phyloP scores from a whole-genome alignment of 2,113 vertebrate genomes.

The Bettongia penicillata region DNA sequence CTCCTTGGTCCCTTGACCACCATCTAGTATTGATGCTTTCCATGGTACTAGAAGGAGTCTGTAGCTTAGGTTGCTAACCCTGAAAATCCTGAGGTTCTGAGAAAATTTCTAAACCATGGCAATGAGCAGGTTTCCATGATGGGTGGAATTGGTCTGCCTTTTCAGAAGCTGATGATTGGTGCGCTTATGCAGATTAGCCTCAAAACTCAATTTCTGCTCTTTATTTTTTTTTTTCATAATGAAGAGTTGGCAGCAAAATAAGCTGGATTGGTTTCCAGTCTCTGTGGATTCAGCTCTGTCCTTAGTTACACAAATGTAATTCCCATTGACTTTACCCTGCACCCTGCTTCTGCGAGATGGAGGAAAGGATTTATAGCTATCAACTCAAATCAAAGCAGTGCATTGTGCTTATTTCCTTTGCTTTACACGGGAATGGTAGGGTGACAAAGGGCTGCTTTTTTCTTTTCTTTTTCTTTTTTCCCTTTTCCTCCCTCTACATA shows the following conservation, averaged over 20 bases:
- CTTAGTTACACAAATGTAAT: slow-evolving; percentile 61
- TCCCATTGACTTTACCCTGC: slow-evolving; percentile 50
- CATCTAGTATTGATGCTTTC: not conserved
- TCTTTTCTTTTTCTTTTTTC: not conserved
- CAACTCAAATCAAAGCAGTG: not conserved
- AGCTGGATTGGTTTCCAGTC: slow-evolving; percentile 53
- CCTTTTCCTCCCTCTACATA: not conserved
- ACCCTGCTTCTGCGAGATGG: slow-evolving; percentile 13
- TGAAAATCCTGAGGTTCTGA: not conserved
- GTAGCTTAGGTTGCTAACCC: no score
- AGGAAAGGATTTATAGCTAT: slow-evolving; percentile 37
- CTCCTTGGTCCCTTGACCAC: not conserved
- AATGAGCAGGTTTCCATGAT: not conserved
- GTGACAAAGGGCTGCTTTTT: not conserved
- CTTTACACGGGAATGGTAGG: slow-evolving; percentile 31
- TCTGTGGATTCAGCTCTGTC: slow-evolving; percentile 41
- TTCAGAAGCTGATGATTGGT: slow-evolving; percentile 33
- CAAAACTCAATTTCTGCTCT: slow-evolving; percentile 47
- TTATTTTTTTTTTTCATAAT: slow-evolving; percentile 21
- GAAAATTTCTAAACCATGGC: slow-evolving; percentile 5
- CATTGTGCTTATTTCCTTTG: slow-evolving; percentile 26
- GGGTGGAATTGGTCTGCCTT: not conserved
- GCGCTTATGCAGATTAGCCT: slow-evolving; percentile 22
- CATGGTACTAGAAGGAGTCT: not conserved
- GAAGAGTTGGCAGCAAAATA: slow-evolving; percentile 44